Conservation (phyloP, 1,140 invertebrate genomes). For the Nasonia giraulti region DNA sequence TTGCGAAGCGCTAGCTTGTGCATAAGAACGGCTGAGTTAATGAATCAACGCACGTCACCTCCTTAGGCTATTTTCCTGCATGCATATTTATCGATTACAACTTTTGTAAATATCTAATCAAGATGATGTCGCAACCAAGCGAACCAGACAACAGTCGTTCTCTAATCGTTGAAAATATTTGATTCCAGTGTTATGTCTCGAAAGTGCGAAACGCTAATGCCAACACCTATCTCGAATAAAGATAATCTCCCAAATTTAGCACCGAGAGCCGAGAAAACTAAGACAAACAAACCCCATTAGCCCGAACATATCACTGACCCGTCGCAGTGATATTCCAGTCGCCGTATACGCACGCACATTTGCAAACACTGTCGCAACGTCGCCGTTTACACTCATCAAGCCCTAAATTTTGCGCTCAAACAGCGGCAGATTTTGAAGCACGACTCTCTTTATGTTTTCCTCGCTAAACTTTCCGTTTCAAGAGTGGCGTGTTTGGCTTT, state of each 20-base stretch:
- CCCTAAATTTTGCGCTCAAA: constrained; percentile 46
- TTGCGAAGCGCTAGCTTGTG: background rate
- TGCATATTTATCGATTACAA: too few species aligned
- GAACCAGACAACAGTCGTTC: too few species aligned
- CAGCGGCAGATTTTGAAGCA: constrained; percentile 44
- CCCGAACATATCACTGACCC: constrained; percentile 27
- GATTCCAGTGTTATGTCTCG: too few species aligned
- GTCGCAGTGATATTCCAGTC: constrained; percentile 41
- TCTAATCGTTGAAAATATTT: too few species aligned
- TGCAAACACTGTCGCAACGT: constrained; percentile 35
- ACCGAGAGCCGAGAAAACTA: background rate
- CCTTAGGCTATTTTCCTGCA: background rate
- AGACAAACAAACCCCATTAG: background rate
- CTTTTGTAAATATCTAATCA: too few species aligned
- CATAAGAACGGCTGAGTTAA: background rate
- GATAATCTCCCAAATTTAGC: too few species aligned
- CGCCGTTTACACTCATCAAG: background rate
- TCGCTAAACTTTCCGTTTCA: constrained; percentile 32
- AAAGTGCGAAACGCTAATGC: too few species aligned
- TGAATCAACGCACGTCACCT: background rate
- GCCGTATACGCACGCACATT: background rate
- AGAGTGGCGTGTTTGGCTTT: background rate
- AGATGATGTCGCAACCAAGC: too few species aligned
- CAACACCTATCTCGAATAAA: too few species aligned
- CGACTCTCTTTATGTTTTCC: constrained; percentile 28